Evolutionary conservation across 2,797 vertebrate species (phyloP).

Genomic region (Chloroceryle amazona): DNA sequence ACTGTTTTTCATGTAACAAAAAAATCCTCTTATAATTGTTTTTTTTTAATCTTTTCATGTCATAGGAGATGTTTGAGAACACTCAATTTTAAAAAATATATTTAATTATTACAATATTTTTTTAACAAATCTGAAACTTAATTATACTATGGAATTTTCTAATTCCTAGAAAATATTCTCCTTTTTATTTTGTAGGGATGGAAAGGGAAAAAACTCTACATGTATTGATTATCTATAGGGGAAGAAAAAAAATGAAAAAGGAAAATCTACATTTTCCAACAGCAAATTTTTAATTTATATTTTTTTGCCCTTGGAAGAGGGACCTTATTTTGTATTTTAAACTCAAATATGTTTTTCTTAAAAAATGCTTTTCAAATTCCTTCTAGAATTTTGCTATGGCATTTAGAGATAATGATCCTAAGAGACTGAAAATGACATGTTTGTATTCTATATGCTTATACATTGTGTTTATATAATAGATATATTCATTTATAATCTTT

Average conservation of each 20-base stretch:
- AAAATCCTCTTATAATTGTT: not conserved
- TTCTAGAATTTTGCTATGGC: accelerated
- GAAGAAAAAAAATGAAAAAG: not conserved
- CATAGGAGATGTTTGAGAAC: not conserved
- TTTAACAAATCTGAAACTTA: not conserved
- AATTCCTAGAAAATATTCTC: not conserved
- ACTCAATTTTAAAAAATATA: not conserved
- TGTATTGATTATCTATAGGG: too few species aligned
- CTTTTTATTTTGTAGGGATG: not conserved
- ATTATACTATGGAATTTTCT: not conserved
- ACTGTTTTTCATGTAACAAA: not conserved
- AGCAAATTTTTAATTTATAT: not conserved
- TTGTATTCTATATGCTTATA: not conserved
- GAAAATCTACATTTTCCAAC: not conserved
- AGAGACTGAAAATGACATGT: not conserved
- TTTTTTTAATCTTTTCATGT: not conserved
- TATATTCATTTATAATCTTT: not conserved
- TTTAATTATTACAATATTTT: not conserved
- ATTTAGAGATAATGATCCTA: not conserved
- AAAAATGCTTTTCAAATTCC: not conserved
- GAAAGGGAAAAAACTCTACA: not conserved
- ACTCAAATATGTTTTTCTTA: not conserved
- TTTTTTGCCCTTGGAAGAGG: not conserved
- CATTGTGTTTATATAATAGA: not conserved
- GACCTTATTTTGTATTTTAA: not conserved